A percentile compares a stretch with the other conserved stretches of the same genome.
Evolutionary conservation across 1,140 invertebrate genomes (phyloP).

Genomic region (Agrilus planipennis): DNA sequence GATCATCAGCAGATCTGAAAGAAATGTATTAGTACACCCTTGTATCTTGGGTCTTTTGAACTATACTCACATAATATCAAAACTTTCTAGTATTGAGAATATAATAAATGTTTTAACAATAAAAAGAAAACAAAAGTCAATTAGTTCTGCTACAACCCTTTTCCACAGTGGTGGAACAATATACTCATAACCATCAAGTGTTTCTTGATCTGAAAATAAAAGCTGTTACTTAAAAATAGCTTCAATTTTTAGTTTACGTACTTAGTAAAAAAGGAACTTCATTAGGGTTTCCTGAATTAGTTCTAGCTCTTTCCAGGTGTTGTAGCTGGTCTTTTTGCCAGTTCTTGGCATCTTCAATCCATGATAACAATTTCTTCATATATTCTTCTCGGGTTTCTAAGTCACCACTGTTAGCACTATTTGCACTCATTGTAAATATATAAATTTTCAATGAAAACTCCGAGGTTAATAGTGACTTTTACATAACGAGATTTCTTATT

Average conservation of each 20-base stretch:
- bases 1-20: conserved; percentile 7
- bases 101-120: conserved; percentile 2
- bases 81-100: background rate
- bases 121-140: conserved; percentile 3
- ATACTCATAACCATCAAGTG: background rate
- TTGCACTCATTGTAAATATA: no score
- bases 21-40: background rate
- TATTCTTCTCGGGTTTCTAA: background rate
- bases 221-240: background rate
- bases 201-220: background rate
- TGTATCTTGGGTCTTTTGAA: background rate
- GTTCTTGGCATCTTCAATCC: background rate
- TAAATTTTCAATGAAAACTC: no score
- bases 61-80: conserved; percentile 4
- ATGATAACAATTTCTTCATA: background rate
- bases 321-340: background rate
- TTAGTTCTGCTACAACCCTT: conserved; percentile 2
- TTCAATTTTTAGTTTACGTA: background rate
- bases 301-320: background rate
- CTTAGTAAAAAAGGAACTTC: background rate
- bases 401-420: no score
- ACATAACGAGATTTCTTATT: no score
- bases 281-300: background rate
- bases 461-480: no score
- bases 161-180: conserved; percentile 1